Evolutionary conservation across 2,113 vertebrate species (phyloP), one percentile per base, ranked within the genome.

Genomic region (Lepus timidus): DNA sequence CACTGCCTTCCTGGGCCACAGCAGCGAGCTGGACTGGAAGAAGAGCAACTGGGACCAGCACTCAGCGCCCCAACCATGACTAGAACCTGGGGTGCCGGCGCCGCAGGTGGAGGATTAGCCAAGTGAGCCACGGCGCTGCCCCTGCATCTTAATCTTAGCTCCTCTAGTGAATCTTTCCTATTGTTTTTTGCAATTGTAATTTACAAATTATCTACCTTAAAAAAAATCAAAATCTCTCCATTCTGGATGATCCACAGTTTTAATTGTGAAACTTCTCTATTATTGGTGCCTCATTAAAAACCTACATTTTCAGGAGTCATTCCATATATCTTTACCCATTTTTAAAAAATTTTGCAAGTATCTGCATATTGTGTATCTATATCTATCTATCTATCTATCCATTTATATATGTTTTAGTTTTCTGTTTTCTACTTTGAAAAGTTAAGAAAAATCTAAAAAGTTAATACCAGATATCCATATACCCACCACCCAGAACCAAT

Each of bases 361-460:
- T 44, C 44, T 52, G 22, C 64, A 3, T 9, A 4, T 17, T 68
- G 9, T 85, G 31, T 74, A 4, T 52, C 39, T 39, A 0, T 64
- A 1, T 58, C 9, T 78, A 1, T 65, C 36, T 36, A 36, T 36
- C 36, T 36, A 36, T 36, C 36, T 36, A 36, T 36, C 36, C 36
- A 36, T 36, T 36, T 36, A 2, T 68, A 6, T 78, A 9, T 83
- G 25, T 67, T 44, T 91, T 31, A 39, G 49, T 68, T 23, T 65
- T 31, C 33, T 55, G 31, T 70, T 65, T 51, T 88, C 44, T 68
- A 51, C 74, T 94, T 51, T 85, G 67, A 85, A 94, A 88, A 25
- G 12, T 39, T 51, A 68, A 85, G 87, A 64, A 58, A 29, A 51
- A 39, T 68, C 55, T 49, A 29, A 33, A 33, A 89, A 83, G 29